Evolutionary conservation across 2,888 invertebrate genomes (phyloP).

Genomic region (Ochlodes sylvanus): DNA sequence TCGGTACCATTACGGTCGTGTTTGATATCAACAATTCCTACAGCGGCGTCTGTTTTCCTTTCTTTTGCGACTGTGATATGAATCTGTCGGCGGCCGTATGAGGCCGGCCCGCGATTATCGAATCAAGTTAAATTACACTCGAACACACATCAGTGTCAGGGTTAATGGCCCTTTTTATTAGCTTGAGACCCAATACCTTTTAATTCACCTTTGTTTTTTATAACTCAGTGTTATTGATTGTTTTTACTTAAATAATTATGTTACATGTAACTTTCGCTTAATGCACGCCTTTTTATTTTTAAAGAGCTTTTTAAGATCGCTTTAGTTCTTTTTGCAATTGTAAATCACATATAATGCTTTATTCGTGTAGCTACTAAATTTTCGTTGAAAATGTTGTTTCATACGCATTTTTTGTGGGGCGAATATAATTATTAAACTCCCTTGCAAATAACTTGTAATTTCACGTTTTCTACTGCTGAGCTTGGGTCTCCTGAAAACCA

Average conservation of each 20-base stretch:
- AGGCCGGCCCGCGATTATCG: constrained; percentile 32
- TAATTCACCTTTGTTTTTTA: constrained; percentile 24
- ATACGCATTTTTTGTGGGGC: too few species aligned
- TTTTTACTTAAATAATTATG: constrained; percentile 1
- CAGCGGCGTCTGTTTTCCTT: constrained; percentile 55
- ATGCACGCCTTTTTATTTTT: too few species aligned
- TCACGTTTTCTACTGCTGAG: too few species aligned
- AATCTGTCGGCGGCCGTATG: constrained; percentile 35
- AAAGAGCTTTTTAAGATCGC: too few species aligned
- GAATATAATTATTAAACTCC: too few species aligned
- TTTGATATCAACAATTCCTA: constrained; percentile 56
- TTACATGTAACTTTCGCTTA: constrained; percentile 13
- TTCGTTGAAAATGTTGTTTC: too few species aligned
- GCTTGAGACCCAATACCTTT: constrained; percentile 26
- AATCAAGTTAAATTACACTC: constrained; percentile 47
- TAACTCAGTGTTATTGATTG: constrained; percentile 14
- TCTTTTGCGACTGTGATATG: constrained; percentile 52
- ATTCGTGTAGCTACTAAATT: too few species aligned
- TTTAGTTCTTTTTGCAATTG: too few species aligned
- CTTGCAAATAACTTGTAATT: too few species aligned
- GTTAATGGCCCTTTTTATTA: constrained; percentile 37
- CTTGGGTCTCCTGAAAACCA: too few species aligned
- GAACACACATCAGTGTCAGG: constrained; percentile 45
- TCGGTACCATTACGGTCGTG: constrained; percentile 51
- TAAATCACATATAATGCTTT: too few species aligned